phyloP scores from a whole-genome alignment of 2,113 vertebrate genomes.

The Numida meleagris region DNA sequence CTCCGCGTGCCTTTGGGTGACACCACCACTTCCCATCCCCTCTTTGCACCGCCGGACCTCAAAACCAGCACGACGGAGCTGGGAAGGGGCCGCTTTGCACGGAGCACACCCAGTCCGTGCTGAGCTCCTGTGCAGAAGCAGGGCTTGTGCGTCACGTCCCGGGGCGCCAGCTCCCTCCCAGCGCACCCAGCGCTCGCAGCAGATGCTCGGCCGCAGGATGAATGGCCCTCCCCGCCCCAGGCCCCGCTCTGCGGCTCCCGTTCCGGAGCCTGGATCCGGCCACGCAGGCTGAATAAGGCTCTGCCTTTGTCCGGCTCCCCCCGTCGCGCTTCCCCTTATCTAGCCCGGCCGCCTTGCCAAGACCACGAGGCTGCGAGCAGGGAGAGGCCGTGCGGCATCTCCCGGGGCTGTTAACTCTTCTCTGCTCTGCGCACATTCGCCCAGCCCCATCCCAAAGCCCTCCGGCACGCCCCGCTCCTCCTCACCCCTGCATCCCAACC shows the following conservation, averaged over 20 bases:
- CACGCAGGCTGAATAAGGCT: constrained; percentile 14
- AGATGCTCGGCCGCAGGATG: constrained; percentile 36
- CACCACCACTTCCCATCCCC: neutral
- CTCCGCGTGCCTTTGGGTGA: neutral
- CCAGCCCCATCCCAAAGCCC: neutral
- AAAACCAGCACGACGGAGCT: rapidly evolving
- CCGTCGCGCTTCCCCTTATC: constrained; percentile 26
- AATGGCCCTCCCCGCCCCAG: neutral
- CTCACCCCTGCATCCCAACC: rapidly evolving
- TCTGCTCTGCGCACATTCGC: neutral
- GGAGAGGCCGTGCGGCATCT: neutral
- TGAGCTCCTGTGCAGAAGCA: neutral
- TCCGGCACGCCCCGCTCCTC: rapidly evolving
- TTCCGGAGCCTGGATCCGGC: constrained; percentile 42
- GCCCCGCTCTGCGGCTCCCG: neutral
- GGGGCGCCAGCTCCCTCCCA: neutral
- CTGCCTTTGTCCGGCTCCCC: constrained; percentile 51
- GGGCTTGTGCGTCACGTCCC: neutral
- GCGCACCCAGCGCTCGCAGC: neutral
- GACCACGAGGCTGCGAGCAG: neutral
- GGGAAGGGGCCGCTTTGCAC: neutral
- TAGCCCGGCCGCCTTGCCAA: constrained; percentile 21
- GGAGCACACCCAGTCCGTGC: neutral
- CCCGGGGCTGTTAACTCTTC: neutral
- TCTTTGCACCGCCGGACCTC: neutral